These are phyloP conservation scores for Charanyca ferruginea DNA, from an alignment of 2,888 invertebrate species.

Conservation along the genomic window DNA sequence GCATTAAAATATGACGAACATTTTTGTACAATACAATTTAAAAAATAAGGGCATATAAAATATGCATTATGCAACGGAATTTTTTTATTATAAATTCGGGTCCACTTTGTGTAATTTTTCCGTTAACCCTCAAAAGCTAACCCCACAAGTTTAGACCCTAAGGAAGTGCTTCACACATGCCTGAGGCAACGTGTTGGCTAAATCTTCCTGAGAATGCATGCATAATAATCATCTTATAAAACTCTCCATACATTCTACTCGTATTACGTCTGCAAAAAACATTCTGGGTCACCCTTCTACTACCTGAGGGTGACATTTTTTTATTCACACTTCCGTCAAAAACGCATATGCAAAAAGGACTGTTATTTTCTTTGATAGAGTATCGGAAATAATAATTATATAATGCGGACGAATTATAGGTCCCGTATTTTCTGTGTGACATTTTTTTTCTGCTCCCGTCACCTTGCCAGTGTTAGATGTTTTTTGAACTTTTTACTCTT, in stretches of 20 bases:
- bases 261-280: slow-evolving; percentile 84
- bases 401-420: slow-evolving; percentile 90
- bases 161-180: slow-evolving; percentile 83
- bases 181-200: slow-evolving; percentile 78
- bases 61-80: slow-evolving; percentile 34
- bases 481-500: slow-evolving; percentile 76
- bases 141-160: slow-evolving; percentile 75
- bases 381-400: slow-evolving; percentile 91
- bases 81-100: slow-evolving; percentile 39
- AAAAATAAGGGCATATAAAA: slow-evolving; percentile 28
- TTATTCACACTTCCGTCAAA: slow-evolving; percentile 90
- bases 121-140: slow-evolving; percentile 77
- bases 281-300: slow-evolving; percentile 84
- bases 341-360: slow-evolving; percentile 89
- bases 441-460: slow-evolving; percentile 85
- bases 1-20: background rate
- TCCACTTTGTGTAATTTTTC: slow-evolving; percentile 63
- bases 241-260: slow-evolving; percentile 80
- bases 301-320: slow-evolving; percentile 90
- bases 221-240: slow-evolving; percentile 88
- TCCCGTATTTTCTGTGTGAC: slow-evolving; percentile 82
- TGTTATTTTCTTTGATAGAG: slow-evolving; percentile 89
- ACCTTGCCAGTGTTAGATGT: slow-evolving; percentile 88
- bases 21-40: slow-evolving; percentile 31
- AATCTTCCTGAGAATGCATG: slow-evolving; percentile 90